Evolutionary conservation across 2,797 vertebrate genomes (phyloP).

Genomic region (Muscicapa comitata): DNA sequence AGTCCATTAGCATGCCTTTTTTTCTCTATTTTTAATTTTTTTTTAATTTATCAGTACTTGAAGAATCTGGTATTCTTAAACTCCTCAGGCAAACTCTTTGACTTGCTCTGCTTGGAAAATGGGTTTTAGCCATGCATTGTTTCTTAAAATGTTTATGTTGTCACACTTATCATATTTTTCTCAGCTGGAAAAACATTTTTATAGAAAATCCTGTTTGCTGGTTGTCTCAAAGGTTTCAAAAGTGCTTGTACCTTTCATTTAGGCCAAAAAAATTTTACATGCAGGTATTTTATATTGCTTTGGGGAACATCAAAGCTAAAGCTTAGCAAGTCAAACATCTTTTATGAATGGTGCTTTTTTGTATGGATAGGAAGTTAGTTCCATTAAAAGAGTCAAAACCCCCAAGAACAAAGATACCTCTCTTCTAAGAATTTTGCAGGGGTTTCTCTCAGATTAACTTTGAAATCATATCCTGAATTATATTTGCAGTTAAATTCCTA

Average conservation of each 20-base stretch:
- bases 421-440: neutral
- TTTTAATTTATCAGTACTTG: neutral
- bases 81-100: neutral
- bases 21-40: rapidly evolving
- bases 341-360: neutral
- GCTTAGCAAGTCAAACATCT: neutral
- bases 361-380: neutral
- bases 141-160: slow-evolving; percentile 26
- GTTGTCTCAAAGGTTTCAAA: neutral
- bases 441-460: neutral
- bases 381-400: neutral
- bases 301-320: slow-evolving; percentile 19
- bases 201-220: slow-evolving; percentile 21
- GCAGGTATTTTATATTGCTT: slow-evolving; percentile 1
- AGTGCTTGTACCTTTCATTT: neutral
- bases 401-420: neutral
- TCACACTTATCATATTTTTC: neutral
- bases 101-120: slow-evolving; percentile 30
- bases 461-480: neutral
- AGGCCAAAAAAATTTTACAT: neutral
- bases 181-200: slow-evolving; percentile 3
- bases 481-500: neutral
- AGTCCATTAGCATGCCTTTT: neutral
- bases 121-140: neutral
- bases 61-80: slow-evolving; percentile 15